Base-by-base conservation (phyloP, 2,113 vertebrate genomes). In the Lophochroa leadbeateri region DNA sequence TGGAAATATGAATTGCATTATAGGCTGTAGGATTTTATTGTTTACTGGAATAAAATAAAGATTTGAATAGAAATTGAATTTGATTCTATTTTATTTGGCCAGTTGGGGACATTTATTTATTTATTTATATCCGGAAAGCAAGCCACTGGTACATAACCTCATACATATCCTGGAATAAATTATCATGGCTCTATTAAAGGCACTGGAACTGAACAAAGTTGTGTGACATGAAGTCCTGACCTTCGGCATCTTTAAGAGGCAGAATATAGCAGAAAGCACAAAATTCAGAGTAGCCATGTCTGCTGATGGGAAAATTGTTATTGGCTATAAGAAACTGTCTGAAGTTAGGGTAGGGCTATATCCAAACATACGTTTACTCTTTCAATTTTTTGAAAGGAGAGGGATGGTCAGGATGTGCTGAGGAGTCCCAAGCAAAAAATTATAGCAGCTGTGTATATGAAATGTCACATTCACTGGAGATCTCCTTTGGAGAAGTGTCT, bases 11-110 rank as follows among this genome's bases (percentile, higher is more conserved):
- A 58, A 82, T 64, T 7, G 68, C 61, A 47, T n/a, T 84, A 13
- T 41, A 69, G 16, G 58, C 19, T 69, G 35, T 74, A 74, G 71
- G 13, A 31, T 85, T 96, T 93, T 80, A 84, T 81, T 95, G 83
- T 84, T 92, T 91, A 46, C 13, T 60, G 29, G 12, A 79, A 16
- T 37, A 57, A 79, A 74, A 79, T 52, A 35, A 23, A 35, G 9
- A 52, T 64, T 63, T 80, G 21, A 75, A 33, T 58, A 52, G 46
- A 77, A 94, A 78, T 35, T 35, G 20, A 58, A 67, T 37, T 37
- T 50, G 5, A 14, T 50, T 58, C 7, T 64, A 4, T 57, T 57
- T 75, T 61, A 41, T 52, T 57, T 81, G 28, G 7, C n/a, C 10
- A 46, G 12, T 6, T 70, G 33, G 12, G 13, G 17, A 81, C 2